Percentiles rank a stretch among this genome's conserved stretches.
These are phyloP conservation scores for Sterrhoptilus dennistouni DNA, from an alignment of 2,113 vertebrate species.

Conservation along the genomic window DNA sequence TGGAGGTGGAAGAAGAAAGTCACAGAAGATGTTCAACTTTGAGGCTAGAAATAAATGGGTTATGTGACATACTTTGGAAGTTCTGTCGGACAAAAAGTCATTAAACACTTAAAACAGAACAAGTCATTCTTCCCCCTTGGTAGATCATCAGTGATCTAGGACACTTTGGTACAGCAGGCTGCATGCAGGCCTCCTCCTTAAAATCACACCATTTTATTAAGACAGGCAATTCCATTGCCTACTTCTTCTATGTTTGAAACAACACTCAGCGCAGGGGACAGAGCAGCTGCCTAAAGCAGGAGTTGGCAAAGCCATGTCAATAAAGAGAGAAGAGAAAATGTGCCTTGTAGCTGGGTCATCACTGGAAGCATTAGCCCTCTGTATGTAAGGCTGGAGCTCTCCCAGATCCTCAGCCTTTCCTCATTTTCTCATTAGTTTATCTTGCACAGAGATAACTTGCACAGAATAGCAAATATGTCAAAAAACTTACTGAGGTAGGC, in stretches of 20 bases:
- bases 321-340: background rate
- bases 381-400: background rate
- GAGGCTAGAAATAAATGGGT: slow-evolving; percentile 4
- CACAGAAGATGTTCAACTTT: background rate
- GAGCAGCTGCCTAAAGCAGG: background rate
- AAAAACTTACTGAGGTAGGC: background rate
- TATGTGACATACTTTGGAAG: slow-evolving; percentile 23
- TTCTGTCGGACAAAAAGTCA: slow-evolving; percentile 18
- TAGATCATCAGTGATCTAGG: slow-evolving; percentile 5
- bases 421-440: background rate
- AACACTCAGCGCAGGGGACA: background rate
- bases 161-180: background rate
- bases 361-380: background rate
- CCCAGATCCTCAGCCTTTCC: background rate
- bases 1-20: slow-evolving; percentile 22
- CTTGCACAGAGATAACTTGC: background rate
- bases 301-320: background rate
- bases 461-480: background rate
- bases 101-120: slow-evolving; percentile 17
- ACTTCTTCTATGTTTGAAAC: background rate
- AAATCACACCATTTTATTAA: background rate
- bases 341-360: background rate
- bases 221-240: background rate
- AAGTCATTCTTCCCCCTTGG: background rate
- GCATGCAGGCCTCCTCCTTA: background rate